Evolutionary conservation across 2,888 invertebrate genomes (phyloP).

Genomic region (Latheticus oryzae): DNA sequence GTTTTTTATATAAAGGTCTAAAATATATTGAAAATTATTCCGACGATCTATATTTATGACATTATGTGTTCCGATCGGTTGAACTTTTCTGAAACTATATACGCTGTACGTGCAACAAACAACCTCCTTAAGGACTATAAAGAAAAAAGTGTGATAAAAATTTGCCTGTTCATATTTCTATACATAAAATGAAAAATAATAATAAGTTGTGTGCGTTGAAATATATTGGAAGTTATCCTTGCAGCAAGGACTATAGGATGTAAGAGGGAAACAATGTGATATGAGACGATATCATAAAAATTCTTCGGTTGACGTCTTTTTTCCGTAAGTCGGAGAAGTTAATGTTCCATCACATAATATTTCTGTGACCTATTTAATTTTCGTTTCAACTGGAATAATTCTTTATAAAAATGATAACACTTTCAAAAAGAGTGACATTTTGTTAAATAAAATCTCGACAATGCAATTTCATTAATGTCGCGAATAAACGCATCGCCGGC

Average conservation of each 20-base stretch:
- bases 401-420: too few relatives aligned
- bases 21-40: conserved; percentile 2
- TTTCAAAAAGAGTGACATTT: conserved; percentile 6
- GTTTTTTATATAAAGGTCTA: too few relatives aligned
- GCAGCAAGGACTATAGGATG: too few relatives aligned
- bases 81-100: neutral
- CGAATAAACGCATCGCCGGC: conserved; percentile 5
- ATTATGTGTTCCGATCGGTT: conserved; percentile 11
- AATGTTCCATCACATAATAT: conserved; percentile 1
- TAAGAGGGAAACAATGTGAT: too few relatives aligned
- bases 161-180: too few relatives aligned
- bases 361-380: neutral
- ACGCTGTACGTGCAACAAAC: conserved; percentile 9
- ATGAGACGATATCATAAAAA: too few relatives aligned
- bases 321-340: too few relatives aligned
- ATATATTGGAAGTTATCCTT: too few relatives aligned
- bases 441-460: neutral
- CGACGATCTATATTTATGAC: neutral
- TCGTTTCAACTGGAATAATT: too few relatives aligned
- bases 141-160: conserved; percentile 14
- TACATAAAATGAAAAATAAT: too few relatives aligned
- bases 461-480: conserved; percentile 13
- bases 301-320: too few relatives aligned
- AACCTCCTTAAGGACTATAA: neutral
- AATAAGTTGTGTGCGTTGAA: too few relatives aligned